Conservation (phyloP, 2,888 invertebrate species). For the Spodoptera littoralis region DNA sequence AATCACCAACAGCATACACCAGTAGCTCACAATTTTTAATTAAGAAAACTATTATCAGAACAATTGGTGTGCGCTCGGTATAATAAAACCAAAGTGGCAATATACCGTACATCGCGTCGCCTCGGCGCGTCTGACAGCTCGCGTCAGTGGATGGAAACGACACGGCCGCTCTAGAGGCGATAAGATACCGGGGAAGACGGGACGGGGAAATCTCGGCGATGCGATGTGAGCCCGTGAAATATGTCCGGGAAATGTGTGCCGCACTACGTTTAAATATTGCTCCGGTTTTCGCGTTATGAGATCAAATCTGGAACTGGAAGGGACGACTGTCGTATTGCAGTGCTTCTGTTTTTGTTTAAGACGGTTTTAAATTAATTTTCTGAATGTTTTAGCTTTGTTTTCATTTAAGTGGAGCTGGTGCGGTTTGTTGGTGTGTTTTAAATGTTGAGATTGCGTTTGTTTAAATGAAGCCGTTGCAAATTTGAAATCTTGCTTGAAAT, state of each 20-base stretch:
- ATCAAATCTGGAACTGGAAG: constrained; percentile 44
- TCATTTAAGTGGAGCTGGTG: neutral
- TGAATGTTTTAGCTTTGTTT: neutral
- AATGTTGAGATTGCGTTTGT: too few relatives aligned
- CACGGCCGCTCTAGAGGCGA: constrained; percentile 40
- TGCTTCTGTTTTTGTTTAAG: constrained; percentile 11
- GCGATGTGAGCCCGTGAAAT: constrained; percentile 59
- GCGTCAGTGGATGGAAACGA: constrained; percentile 45
- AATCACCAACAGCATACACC: constrained; percentile 2
- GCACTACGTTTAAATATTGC: constrained; percentile 57
- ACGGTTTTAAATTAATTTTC: constrained; percentile 4
- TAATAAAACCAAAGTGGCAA: constrained; percentile 54
- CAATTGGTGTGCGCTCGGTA: constrained; percentile 33
- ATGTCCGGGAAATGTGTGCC: constrained; percentile 59
- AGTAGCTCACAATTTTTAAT: constrained; percentile 32
- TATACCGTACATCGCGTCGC: constrained; percentile 45
- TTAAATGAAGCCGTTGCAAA: too few relatives aligned
- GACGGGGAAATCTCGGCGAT: constrained; percentile 55
- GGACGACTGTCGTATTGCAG: constrained; percentile 52
- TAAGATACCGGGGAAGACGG: constrained; percentile 50
- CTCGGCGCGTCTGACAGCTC: constrained; percentile 44
- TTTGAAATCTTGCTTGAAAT: too few relatives aligned
- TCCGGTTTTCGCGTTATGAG: constrained; percentile 48
- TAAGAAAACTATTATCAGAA: constrained; percentile 47
- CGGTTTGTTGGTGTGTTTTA: too few relatives aligned